Conservation (phyloP, 2,113 vertebrate species). For the Nematolebias whitei region DNA sequence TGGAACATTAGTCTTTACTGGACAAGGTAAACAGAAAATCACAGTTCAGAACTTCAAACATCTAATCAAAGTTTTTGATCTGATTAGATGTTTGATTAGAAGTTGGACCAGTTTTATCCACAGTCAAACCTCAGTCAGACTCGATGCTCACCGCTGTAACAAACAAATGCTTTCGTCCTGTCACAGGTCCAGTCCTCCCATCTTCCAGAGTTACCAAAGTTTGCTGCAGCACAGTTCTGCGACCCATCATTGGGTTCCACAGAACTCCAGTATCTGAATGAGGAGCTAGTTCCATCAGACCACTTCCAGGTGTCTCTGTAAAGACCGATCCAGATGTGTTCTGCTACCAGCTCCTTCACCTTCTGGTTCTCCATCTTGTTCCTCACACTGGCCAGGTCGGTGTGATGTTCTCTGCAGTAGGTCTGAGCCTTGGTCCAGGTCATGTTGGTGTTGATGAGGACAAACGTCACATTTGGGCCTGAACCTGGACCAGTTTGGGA, state of each 20-base stretch:
- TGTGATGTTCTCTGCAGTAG: constrained; percentile 5
- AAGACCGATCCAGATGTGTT: not conserved
- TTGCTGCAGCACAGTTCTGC: not conserved
- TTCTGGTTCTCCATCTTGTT: not conserved
- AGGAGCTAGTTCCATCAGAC: not conserved
- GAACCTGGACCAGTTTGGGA: not conserved
- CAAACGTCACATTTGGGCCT: not conserved
- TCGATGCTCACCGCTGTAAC: not conserved
- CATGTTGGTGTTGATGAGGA: not conserved
- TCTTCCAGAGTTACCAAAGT: not conserved
- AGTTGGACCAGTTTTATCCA: too few relatives aligned
- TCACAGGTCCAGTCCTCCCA: not conserved
- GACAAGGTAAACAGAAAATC: too few relatives aligned
- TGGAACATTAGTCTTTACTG: too few relatives aligned
- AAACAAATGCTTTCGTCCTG: not conserved
- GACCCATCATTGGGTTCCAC: not conserved
- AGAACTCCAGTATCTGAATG: not conserved
- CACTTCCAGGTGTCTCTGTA: not conserved
- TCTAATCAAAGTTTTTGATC: too few relatives aligned
- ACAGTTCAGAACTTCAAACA: too few relatives aligned
- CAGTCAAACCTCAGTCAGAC: too few relatives aligned
- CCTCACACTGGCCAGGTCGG: constrained; percentile 9
- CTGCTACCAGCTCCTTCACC: not conserved
- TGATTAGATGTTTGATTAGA: too few relatives aligned
- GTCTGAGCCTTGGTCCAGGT: not conserved